A percentile compares a stretch with the other conserved stretches of the same genome.
Evolutionary conservation across 2,888 invertebrate genomes (phyloP).

Genomic region (Invenusta paracnida): DNA sequence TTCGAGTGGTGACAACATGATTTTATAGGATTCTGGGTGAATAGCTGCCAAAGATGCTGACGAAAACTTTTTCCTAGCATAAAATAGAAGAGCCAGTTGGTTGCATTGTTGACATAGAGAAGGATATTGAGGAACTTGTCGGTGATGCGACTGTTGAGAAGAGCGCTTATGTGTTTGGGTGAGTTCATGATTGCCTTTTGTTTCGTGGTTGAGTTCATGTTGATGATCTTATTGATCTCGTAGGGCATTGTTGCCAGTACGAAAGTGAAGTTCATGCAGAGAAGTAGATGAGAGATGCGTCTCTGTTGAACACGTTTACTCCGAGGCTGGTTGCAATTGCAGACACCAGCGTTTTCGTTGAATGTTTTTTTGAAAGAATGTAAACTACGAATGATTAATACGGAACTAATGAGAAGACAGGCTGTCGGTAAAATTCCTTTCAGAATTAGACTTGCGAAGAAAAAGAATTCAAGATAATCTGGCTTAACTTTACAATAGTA

Average conservation of each 20-base stretch:
- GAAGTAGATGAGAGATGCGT: slow-evolving; percentile 32
- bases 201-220: neutral
- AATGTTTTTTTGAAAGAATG: slow-evolving; percentile 24
- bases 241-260: slow-evolving; percentile 36
- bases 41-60: slow-evolving; percentile 49
- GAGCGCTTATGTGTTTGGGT: neutral
- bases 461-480: neutral
- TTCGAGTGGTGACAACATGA: neutral
- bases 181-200: neutral
- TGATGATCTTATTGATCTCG: slow-evolving; percentile 36
- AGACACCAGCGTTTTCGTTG: neutral
- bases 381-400: slow-evolving; percentile 34
- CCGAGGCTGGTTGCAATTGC: neutral
- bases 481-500: slow-evolving; percentile 6
- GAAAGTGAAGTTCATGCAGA: slow-evolving; percentile 39
- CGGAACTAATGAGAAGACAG: slow-evolving; percentile 32
- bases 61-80: neutral
- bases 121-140: neutral
- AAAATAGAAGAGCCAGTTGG: slow-evolving; percentile 11
- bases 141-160: slow-evolving; percentile 19
- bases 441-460: slow-evolving; percentile 32
- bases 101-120: slow-evolving; percentile 24
- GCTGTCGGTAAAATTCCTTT: slow-evolving; percentile 28
- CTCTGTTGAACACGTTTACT: slow-evolving; percentile 33
- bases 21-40: neutral